These are phyloP conservation scores for Drosophila macrothrix DNA, from an alignment of 2,888 invertebrate genomes.

Conservation along the genomic window DNA sequence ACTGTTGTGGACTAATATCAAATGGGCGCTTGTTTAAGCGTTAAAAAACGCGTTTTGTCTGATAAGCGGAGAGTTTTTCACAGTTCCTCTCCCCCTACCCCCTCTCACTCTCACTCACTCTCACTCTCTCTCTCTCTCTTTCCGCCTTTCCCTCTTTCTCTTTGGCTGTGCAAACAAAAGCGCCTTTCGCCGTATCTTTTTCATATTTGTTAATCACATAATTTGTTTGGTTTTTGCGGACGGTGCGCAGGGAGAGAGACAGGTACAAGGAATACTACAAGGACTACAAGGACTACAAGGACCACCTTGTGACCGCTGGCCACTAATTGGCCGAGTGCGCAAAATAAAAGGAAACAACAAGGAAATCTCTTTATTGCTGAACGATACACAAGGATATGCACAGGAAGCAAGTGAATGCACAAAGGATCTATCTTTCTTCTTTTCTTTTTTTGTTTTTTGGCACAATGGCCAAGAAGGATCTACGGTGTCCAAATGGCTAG, in stretches of 20 bases:
- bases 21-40: constrained; percentile 58
- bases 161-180: constrained; percentile 37
- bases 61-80: constrained; percentile 44
- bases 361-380: constrained; percentile 72
- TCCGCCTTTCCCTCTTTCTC: neutral
- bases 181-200: constrained; percentile 52
- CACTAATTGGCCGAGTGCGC: constrained; percentile 68
- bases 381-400: constrained; percentile 50
- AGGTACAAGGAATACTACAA: constrained; percentile 39
- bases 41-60: constrained; percentile 41
- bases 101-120: neutral
- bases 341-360: constrained; percentile 12
- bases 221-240: constrained; percentile 69
- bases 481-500: constrained; percentile 50
- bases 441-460: constrained; percentile 33
- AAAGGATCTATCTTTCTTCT: constrained; percentile 43
- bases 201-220: constrained; percentile 71
- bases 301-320: constrained; percentile 53
- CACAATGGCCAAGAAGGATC: constrained; percentile 71
- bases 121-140: neutral
- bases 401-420: constrained; percentile 64
- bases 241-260: constrained; percentile 21
- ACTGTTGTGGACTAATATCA: constrained; percentile 32
- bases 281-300: constrained; percentile 11
- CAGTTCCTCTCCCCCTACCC: neutral